These are phyloP conservation scores for Aptenodytes patagonicus DNA, from an alignment of 2,113 vertebrate genomes.

Conservation along the genomic window DNA sequence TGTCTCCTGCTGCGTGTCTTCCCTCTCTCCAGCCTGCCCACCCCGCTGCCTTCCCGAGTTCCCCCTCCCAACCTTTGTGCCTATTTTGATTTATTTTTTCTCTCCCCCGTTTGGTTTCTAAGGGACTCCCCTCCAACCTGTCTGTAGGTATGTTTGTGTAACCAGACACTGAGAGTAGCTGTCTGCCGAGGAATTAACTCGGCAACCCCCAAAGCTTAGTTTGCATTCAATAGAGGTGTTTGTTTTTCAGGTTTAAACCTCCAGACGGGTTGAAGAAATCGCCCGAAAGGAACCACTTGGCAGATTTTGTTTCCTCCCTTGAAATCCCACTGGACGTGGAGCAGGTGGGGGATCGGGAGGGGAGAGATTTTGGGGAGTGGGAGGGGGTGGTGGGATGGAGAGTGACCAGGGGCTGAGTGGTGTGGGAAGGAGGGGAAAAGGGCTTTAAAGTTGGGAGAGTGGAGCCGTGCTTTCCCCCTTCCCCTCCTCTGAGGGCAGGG, in stretches of 20 bases:
- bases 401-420: background rate
- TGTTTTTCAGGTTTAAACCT: constrained; percentile 67
- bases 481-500: background rate
- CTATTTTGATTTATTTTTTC: background rate
- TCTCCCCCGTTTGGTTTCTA: background rate
- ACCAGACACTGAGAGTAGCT: constrained; percentile 72
- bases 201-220: constrained; percentile 49
- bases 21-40: background rate
- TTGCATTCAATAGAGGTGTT: constrained; percentile 68
- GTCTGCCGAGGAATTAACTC: constrained; percentile 55
- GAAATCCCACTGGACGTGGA: constrained; percentile 27
- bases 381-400: background rate
- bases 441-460: background rate
- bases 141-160: constrained; percentile 75
- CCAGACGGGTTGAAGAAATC: constrained; percentile 48
- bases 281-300: constrained; percentile 49
- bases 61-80: background rate
- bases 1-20: background rate
- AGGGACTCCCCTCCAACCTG: constrained; percentile 63
- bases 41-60: background rate
- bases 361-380: background rate
- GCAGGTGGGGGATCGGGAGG: constrained; percentile 59
- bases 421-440: background rate
- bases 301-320: constrained; percentile 35
- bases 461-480: background rate